Base-by-base conservation (phyloP, 2,797 vertebrate species). In the Oophaga sylvatica region DNA sequence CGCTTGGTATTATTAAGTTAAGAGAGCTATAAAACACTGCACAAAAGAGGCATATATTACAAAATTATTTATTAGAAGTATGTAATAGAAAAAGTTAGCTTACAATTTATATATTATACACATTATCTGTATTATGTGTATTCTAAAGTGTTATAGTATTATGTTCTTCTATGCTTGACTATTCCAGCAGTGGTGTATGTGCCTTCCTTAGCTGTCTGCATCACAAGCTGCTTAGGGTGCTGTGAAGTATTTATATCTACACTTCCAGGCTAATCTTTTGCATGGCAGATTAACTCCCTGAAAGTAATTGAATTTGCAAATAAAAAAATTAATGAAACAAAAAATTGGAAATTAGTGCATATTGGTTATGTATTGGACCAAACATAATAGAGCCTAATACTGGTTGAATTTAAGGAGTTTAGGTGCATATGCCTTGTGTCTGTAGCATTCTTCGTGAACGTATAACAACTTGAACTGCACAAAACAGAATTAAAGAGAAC, bases 201-300 rank as follows among this genome's bases (percentile, higher is more conserved):
- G 35, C 45, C 83, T 83, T 82, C 56, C 62, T 85, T 84, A 86
- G 62, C 63, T 79, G 29, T 68, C 79, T 88, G 63, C 65, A 84
- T 77, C 80, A 71, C 73, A 89, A 89, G 77, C 88, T 73, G 88
- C 88, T 89, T 89, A 89, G 17, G 35, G 84, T 83, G 65, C 75
- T 82, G 79, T 63, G 80, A 73, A 86, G 78, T 89, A 86, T 89
- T 89, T 89, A 83, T 89, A 89, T 86, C 88, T 89, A 48, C 80
- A 82, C 77, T 86, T 86, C 84, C 88, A 86, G 88, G 88, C 80
- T 89, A 89, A 89, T 89, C 88, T 89, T 83, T 83, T 83, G 29
- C 80, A 80, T 62, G 56, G 79, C 80, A 62, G 79, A 63, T 81
- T 89, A 89, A 83, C 29, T 62, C 80, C 80, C 56, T 63, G 0